phyloP scores from a whole-genome alignment of 2,113 vertebrate species.

The Aplodontia rufa region DNA sequence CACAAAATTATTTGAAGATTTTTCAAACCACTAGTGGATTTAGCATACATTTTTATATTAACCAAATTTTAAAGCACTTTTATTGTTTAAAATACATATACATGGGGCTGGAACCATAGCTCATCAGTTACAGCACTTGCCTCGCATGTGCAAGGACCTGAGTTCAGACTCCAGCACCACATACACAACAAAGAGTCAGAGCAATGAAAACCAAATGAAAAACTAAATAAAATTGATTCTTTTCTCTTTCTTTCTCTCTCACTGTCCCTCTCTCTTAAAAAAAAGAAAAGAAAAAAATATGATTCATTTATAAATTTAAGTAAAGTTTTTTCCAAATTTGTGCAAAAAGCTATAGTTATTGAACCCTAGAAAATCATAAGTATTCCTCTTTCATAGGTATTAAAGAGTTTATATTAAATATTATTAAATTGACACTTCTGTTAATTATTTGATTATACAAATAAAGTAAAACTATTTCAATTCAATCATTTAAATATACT shows the following conservation, averaged over 20 bases:
- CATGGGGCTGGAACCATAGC: too few relatives aligned
- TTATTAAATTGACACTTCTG: slow-evolving; percentile 52
- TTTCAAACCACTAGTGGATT: not conserved
- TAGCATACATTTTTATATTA: slow-evolving; percentile 1
- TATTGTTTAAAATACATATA: not conserved
- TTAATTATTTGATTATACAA: slow-evolving; percentile 39
- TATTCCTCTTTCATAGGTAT: not conserved
- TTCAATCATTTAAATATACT: slow-evolving; percentile 50
- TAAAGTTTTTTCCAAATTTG: not conserved
- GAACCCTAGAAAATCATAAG: slow-evolving; percentile 6
- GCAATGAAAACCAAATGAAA: too few relatives aligned
- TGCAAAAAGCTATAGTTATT: not conserved
- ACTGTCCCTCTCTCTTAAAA: too few relatives aligned
- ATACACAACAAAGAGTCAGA: too few relatives aligned
- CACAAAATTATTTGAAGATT: slow-evolving; percentile 4
- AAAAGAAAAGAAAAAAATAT: too few relatives aligned
- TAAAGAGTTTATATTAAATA: slow-evolving; percentile 40
- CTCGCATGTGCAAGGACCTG: too few relatives aligned
- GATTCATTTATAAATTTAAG: slow-evolving; percentile 11
- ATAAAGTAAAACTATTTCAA: not conserved
- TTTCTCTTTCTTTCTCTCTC: too few relatives aligned
- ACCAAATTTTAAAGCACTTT: not conserved
- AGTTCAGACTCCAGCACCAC: too few relatives aligned
- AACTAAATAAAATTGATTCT: too few relatives aligned
- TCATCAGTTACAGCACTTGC: too few relatives aligned